phyloP scores from a whole-genome alignment of 2,113 vertebrate genomes.

The Plecotus auritus region DNA sequence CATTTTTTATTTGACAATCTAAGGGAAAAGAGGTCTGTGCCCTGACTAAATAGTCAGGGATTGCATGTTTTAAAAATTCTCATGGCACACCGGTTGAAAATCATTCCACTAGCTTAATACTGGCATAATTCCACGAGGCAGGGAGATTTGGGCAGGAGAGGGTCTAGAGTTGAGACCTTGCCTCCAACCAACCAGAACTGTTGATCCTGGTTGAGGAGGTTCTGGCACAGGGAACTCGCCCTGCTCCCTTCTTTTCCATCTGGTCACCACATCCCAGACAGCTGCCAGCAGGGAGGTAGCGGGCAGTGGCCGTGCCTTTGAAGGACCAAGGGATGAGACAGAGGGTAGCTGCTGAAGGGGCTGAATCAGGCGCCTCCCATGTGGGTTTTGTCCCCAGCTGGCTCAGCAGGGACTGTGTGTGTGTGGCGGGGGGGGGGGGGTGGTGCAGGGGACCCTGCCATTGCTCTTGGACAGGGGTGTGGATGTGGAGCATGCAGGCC shows the following conservation, averaged over 20 bases:
- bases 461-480: not conserved
- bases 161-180: not conserved
- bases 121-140: too few relatives aligned
- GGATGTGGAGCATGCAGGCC: not conserved
- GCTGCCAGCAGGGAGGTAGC: not conserved
- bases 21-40: too few relatives aligned
- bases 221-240: not conserved
- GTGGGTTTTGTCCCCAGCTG: not conserved
- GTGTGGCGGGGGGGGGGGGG: too few relatives aligned
- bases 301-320: not conserved
- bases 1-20: too few relatives aligned
- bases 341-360: not conserved
- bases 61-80: not conserved
- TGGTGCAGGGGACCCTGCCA: accelerated
- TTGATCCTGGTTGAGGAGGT: not conserved
- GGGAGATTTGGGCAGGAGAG: accelerated
- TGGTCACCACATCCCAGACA: too few relatives aligned
- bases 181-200: not conserved
- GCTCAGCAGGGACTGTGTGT: not conserved
- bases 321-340: not conserved
- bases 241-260: not conserved
- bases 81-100: not conserved
- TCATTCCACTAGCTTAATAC: too few relatives aligned
- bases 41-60: too few relatives aligned
- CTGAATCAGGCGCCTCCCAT: not conserved